Evolutionary conservation across 2,113 vertebrate genomes (phyloP), one percentile per base, ranked within the genome.

Genomic region (Hypocryptadius cinnamomeus): DNA sequence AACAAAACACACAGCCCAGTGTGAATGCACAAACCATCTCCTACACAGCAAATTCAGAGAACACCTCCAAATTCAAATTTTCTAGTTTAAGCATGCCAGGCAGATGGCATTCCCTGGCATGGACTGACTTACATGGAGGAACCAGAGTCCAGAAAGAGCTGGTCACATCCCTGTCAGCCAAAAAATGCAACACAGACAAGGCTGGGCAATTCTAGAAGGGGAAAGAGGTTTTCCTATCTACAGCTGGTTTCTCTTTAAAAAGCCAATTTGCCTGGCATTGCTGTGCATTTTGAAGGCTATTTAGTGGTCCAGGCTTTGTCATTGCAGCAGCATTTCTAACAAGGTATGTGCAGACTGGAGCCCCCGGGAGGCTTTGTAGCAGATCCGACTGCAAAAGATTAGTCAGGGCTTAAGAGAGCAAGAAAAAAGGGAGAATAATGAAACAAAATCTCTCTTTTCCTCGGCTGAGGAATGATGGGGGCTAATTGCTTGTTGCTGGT

Each of bases 401-500:
- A 94, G 91, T 51, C 31, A 82, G 86, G 73, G 82, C 66, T 96
- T 90, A 83, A 77, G 50, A 65, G 66, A 92, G 60, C 50, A 85
- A 61, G 78, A 80, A 71, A 65, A 74, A 88, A 66, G 53, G 47
- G 61, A 88, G 83, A 85, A 48, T 78, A 92, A 72, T 85, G 86
- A 89, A 94, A 90, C 51, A 79, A 81, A 88, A 82, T 92, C 72
- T 87, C 71, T 76, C 73, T 79, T 92, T 85, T 96, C 77, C 82
- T 91, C 3, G 1, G 53, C 54, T 93, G 86, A 95, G 87, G 74
- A 94, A 93, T 86, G 93, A 95, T 85, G 77, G 47, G 35, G 73
- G 86, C 95, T 97, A 97, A 97, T 96, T 96, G 96, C 95, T 96
- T 92, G 48, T 33, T 79, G 50, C 81, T 79, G 37, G 74, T 87